phyloP scores from a whole-genome alignment of 2,797 vertebrate genomes.

The Sebastes alutus region DNA sequence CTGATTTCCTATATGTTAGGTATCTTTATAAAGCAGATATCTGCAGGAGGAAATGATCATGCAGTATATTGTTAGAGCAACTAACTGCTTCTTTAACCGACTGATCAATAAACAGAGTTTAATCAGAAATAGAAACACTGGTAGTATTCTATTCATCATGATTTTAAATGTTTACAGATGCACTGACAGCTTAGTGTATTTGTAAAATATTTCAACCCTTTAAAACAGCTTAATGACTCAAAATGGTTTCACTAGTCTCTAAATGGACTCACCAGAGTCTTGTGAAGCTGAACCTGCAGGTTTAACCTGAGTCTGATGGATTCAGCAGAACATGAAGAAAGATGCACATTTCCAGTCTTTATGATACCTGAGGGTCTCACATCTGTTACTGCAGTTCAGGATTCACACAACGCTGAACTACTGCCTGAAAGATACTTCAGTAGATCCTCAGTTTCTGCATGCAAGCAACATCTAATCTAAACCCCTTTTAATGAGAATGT shows the following conservation, averaged over 20 bases:
- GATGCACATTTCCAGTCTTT: not conserved
- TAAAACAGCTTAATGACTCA: not conserved
- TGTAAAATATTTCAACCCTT: too few species aligned
- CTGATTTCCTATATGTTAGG: too few species aligned
- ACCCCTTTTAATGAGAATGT: not conserved
- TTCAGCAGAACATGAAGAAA: constrained; percentile 11
- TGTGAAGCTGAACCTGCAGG: not conserved
- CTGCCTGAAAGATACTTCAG: not conserved
- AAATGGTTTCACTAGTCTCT: not conserved
- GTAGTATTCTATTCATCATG: too few species aligned
- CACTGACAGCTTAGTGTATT: too few species aligned
- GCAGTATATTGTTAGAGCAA: too few species aligned
- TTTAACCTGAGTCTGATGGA: constrained; percentile 10
- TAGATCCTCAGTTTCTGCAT: too few species aligned
- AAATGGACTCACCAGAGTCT: not conserved
- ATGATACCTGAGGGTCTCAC: not conserved
- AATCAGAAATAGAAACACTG: too few species aligned
- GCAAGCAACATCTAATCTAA: not conserved
- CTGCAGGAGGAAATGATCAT: too few species aligned
- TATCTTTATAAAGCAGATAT: too few species aligned
- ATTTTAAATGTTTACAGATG: too few species aligned
- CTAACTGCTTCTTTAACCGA: too few species aligned
- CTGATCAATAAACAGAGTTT: too few species aligned
- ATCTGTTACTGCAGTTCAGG: constrained; percentile 8
- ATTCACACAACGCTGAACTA: not conserved